A percentile compares a stretch with the other conserved stretches of the same genome.
These are phyloP conservation scores for Sardina pilchardus DNA, from an alignment of 2,113 vertebrate species.

Conservation along the genomic window DNA sequence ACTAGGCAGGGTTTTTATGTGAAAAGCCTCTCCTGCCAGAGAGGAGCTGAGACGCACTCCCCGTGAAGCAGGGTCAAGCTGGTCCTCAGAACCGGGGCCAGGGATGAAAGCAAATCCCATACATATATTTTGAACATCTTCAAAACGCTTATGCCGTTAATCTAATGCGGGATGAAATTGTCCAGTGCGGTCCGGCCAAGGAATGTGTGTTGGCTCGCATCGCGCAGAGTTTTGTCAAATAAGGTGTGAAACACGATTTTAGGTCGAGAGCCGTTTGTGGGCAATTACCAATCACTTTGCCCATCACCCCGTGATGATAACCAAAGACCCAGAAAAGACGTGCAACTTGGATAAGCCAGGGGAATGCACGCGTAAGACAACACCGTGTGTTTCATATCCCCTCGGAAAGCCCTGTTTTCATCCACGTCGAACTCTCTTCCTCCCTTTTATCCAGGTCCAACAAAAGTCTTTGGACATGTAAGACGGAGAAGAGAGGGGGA, in stretches of 20 bases:
- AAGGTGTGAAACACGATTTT: slow-evolving; percentile 28
- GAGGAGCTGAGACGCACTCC: background rate
- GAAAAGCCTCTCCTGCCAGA: background rate
- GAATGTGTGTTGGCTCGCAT: slow-evolving; percentile 23
- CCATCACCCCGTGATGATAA: slow-evolving; percentile 16
- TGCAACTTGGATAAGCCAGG: slow-evolving; percentile 10
- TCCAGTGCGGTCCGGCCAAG: background rate
- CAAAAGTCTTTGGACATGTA: slow-evolving; percentile 67
- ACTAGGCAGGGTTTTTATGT: background rate
- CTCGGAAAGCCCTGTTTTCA: slow-evolving; percentile 56
- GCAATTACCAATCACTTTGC: slow-evolving; percentile 12
- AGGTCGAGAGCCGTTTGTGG: slow-evolving; percentile 17
- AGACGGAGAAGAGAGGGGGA: slow-evolving; percentile 51
- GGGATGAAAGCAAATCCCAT: slow-evolving; percentile 16
- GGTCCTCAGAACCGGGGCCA: background rate
- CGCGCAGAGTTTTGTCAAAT: slow-evolving; percentile 26
- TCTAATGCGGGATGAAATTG: slow-evolving; percentile 11
- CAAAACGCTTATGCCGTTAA: slow-evolving; percentile 28
- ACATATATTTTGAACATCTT: background rate
- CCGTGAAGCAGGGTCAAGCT: background rate
- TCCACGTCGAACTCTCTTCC: slow-evolving; percentile 49
- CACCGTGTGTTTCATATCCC: slow-evolving; percentile 45
- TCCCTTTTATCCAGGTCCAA: slow-evolving; percentile 72
- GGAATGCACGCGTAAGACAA: slow-evolving; percentile 19
- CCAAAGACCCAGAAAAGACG: slow-evolving; percentile 18